Base-by-base conservation (phyloP, 1,140 invertebrate genomes). In the Drosophila sp. region DNA sequence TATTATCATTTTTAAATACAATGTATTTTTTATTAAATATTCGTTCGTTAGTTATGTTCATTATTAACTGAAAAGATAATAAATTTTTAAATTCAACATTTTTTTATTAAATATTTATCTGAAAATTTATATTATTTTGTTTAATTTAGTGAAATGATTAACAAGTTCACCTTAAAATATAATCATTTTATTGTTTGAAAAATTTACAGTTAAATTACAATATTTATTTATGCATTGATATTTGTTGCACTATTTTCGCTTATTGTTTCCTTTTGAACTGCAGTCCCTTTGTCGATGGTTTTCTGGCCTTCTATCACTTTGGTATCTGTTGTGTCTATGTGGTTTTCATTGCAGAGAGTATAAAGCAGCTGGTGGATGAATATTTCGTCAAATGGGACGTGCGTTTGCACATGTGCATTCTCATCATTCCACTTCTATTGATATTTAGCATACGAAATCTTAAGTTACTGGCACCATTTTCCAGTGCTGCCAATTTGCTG, bases 261-360 rank as follows among this genome's bases (percentile, higher is more conserved):
- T 36, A 25, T 43, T 34, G 6, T 11, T 57, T 50, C 32, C 7
- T 2, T 27, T 36, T 3, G 21, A 87, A 25, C 25, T 27, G 1
- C 64, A 94, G 94, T 18, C 80, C 92, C 13, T 91, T 94, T 38
- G 94, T 95, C 6, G 95, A 96, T 76, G 86, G 94, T 1, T 96
- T 97, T 83, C 93, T 98, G 57, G 95, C 96, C n/a, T 93, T 97
- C 40, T 97, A 97, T 72, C 97, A 98, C 91, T 93, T 97, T 62
- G 97, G 97, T 36, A 97, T 98, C 87, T 97, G 97, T 90, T 97
- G 96, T 81, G 96, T 97, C 2, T 98, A 98, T 92, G 95, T 97
- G 25, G 95, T 97, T 4, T 98, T 98, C 90, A 95, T 97, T 11
- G 94, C 96, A 1, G 94, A 94, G 27, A 97, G 94, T 81, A 93